phyloP scores from a whole-genome alignment of 2,888 invertebrate species.

The Caenorhabditis sp. region DNA sequence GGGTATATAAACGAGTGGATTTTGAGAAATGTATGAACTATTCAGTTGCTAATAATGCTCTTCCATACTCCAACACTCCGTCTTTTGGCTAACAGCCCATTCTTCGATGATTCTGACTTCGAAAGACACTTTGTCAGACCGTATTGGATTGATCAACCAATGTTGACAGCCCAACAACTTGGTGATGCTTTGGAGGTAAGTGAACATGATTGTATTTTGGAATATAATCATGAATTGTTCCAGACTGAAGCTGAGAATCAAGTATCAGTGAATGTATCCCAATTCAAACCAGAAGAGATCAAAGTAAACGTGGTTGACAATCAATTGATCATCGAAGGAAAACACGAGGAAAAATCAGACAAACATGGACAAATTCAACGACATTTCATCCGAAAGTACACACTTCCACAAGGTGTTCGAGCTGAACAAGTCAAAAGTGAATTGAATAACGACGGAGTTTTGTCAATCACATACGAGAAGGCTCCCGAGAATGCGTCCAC shows the following conservation, averaged over 20 bases:
- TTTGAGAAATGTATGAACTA: background rate
- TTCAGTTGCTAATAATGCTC: background rate
- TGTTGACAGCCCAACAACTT: conserved; percentile 55
- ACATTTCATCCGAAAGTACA: conserved; percentile 58
- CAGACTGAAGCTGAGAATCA: conserved; percentile 50
- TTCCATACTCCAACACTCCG: background rate
- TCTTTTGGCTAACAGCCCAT: conserved; percentile 4
- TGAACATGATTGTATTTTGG: background rate
- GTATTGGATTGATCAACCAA: conserved; percentile 58
- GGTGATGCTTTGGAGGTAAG: conserved; percentile 59
- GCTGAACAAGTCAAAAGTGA: conserved; percentile 58
- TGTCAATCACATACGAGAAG: conserved; percentile 57
- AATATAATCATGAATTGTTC: background rate
- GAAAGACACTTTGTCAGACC: conserved; percentile 55
- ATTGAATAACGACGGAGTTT: conserved; percentile 57
- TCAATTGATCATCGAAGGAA: conserved; percentile 59
- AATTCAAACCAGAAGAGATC: conserved; percentile 62
- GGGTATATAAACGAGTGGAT: background rate
- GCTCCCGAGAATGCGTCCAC: conserved; percentile 42
- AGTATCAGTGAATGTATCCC: conserved; percentile 59
- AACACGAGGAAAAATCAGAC: conserved; percentile 60
- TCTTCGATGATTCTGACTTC: conserved; percentile 62
- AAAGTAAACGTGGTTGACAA: conserved; percentile 63
- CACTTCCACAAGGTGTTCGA: conserved; percentile 53
- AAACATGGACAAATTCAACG: conserved; percentile 58